Percentiles rank a stretch among this genome's conserved stretches.
Conservation (phyloP, 1,140 invertebrate genomes). For the Neodiprion virginianus region DNA sequence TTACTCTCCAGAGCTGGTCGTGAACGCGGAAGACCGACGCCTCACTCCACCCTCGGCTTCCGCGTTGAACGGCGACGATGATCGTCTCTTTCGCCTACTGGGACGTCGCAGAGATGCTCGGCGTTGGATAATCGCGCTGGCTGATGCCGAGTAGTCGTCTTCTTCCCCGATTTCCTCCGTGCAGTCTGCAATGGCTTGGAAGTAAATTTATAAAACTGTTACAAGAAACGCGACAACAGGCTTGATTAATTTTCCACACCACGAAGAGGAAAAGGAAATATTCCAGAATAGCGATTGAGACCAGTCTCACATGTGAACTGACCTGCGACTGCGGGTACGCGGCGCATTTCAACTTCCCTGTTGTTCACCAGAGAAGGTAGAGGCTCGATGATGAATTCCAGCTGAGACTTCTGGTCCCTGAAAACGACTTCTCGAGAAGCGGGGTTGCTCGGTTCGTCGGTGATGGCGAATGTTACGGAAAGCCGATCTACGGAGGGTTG, state of each 20-base stretch:
- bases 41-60: slow-evolving; percentile 59
- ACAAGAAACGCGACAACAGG: neutral
- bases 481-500: slow-evolving; percentile 71
- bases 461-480: slow-evolving; percentile 74
- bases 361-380: neutral
- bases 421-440: slow-evolving; percentile 54
- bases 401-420: slow-evolving; percentile 28
- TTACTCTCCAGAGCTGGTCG: slow-evolving; percentile 86
- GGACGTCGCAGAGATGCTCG: slow-evolving; percentile 69
- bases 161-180: slow-evolving; percentile 70
- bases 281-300: neutral
- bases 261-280: neutral
- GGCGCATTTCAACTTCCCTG: slow-evolving; percentile 34
- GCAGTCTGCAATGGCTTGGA: slow-evolving; percentile 34
- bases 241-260: neutral
- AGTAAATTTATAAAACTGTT: neutral
- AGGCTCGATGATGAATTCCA: slow-evolving; percentile 22
- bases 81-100: slow-evolving; percentile 66
- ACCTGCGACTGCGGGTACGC: slow-evolving; percentile 36
- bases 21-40: slow-evolving; percentile 79
- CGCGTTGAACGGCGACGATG: slow-evolving; percentile 73
- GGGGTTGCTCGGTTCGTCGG: slow-evolving; percentile 47
- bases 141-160: slow-evolving; percentile 81
- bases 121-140: slow-evolving; percentile 80
- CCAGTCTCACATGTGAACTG: slow-evolving; percentile 1